Evolutionary conservation across 1,140 invertebrate species (phyloP).

Genomic region (Drosophila varians): DNA sequence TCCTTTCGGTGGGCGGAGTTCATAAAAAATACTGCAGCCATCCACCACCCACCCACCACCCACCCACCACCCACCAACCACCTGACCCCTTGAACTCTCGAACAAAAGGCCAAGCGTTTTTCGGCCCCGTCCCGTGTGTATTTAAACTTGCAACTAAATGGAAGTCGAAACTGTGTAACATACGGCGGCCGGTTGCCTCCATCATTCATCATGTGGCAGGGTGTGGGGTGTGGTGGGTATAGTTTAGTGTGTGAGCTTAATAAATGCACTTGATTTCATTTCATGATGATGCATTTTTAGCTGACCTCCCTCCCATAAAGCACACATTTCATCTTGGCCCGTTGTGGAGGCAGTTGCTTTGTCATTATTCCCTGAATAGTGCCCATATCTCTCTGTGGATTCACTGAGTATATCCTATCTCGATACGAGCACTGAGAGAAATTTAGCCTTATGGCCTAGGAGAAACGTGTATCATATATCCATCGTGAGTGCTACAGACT

Average conservation of each 20-base stretch:
- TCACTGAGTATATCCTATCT: background rate
- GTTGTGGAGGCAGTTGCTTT: constrained; percentile 52
- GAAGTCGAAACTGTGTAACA: constrained; percentile 56
- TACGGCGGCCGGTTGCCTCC: constrained; percentile 45
- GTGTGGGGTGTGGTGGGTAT: too few species aligned
- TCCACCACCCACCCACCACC: background rate
- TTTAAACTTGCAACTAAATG: constrained; percentile 74
- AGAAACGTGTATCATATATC: too few species aligned
- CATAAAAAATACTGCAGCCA: constrained; percentile 30
- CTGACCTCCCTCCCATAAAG: constrained; percentile 41
- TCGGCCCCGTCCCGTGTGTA: constrained; percentile 56
- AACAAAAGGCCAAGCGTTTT: constrained; percentile 68
- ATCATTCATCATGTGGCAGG: constrained; percentile 79
- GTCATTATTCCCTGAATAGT: constrained; percentile 52
- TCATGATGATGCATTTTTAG: constrained; percentile 74
- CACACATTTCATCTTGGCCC: constrained; percentile 17
- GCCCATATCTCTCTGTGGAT: constrained; percentile 1
- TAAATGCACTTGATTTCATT: constrained; percentile 82
- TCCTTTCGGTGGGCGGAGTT: background rate
- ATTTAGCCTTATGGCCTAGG: too few species aligned
- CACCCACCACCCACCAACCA: background rate
- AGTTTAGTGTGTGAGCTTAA: constrained; percentile 48
- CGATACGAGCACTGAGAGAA: background rate
- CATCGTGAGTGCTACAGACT: too few species aligned
- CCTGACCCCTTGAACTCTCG: constrained; percentile 3